Percentiles rank a stretch among this genome's conserved stretches.
phyloP scores from a whole-genome alignment of 2,888 invertebrate species.

The Sphaerophoria taeniata region DNA sequence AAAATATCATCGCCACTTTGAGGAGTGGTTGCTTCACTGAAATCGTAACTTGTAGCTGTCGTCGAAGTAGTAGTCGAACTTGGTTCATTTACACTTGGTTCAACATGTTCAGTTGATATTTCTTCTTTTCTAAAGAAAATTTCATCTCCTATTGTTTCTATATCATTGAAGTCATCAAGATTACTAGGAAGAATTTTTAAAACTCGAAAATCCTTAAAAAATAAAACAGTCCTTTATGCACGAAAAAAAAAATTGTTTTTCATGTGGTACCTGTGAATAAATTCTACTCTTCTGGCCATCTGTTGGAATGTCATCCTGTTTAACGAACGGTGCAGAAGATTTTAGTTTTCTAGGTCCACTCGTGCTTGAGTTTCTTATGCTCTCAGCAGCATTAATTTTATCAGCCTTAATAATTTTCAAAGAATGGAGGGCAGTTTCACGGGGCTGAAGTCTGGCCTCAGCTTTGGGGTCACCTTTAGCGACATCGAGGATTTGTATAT shows the following conservation, averaged over 20 bases:
- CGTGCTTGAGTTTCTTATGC: conserved; percentile 34
- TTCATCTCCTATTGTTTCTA: conserved; percentile 76
- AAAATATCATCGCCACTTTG: conserved; percentile 7
- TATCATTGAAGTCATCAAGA: conserved; percentile 75
- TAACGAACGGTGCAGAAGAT: conserved; percentile 36
- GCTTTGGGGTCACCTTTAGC: conserved; percentile 75
- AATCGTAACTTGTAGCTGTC: conserved; percentile 32
- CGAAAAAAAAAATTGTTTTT: not conserved
- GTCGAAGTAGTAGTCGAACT: conserved; percentile 27
- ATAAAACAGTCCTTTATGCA: not conserved
- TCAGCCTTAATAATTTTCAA: conserved; percentile 77
- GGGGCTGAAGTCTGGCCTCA: conserved; percentile 75
- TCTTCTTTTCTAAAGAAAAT: conserved; percentile 76
- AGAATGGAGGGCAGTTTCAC: conserved; percentile 76
- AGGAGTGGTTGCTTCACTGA: conserved; percentile 1
- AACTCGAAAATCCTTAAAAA: conserved; percentile 76
- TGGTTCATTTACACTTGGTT: conserved; percentile 28
- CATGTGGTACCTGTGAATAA: conserved; percentile 76
- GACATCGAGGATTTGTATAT: conserved; percentile 71
- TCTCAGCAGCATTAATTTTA: conserved; percentile 49
- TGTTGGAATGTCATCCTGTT: conserved; percentile 39
- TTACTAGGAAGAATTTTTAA: conserved; percentile 77
- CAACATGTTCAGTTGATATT: conserved; percentile 30
- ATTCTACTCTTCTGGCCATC: conserved; percentile 69
- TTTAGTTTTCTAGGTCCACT: conserved; percentile 54